Conservation (phyloP, 2,113 vertebrate species). For the Pampusana beccarii region DNA sequence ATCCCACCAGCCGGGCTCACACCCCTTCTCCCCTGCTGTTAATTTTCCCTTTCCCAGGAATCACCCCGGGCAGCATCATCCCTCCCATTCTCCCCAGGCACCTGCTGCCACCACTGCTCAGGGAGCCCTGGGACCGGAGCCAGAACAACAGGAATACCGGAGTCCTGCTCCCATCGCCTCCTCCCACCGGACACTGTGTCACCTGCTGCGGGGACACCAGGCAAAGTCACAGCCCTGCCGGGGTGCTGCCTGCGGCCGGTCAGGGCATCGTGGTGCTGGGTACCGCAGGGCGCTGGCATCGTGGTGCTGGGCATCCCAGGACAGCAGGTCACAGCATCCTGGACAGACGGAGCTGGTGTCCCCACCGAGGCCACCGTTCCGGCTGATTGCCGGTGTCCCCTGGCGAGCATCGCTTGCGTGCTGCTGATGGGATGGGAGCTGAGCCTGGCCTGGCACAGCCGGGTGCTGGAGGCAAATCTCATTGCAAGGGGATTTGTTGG, state of each 20-base stretch:
- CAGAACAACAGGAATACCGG: rapidly evolving
- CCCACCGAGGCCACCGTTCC: rapidly evolving
- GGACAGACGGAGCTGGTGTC: neutral
- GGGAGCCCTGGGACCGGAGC: neutral
- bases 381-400: neutral
- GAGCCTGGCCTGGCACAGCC: neutral
- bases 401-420: too few relatives aligned
- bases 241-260: neutral
- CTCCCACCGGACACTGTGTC: rapidly evolving
- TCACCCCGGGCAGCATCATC: neutral
- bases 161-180: neutral
- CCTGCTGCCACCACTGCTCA: neutral
- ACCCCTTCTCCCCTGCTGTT: neutral
- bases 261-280: neutral
- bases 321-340: neutral
- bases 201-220: neutral
- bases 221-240: neutral
- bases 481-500: neutral
- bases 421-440: rapidly evolving
- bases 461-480: neutral
- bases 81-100: too few relatives aligned
- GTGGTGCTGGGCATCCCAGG: too few relatives aligned
- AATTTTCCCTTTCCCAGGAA: neutral
- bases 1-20: too few relatives aligned
- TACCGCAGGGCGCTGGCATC: neutral